A percentile compares a stretch with the other conserved stretches of the same genome.
Conservation (phyloP, 2,113 vertebrate species). For the Neotoma lepida region DNA sequence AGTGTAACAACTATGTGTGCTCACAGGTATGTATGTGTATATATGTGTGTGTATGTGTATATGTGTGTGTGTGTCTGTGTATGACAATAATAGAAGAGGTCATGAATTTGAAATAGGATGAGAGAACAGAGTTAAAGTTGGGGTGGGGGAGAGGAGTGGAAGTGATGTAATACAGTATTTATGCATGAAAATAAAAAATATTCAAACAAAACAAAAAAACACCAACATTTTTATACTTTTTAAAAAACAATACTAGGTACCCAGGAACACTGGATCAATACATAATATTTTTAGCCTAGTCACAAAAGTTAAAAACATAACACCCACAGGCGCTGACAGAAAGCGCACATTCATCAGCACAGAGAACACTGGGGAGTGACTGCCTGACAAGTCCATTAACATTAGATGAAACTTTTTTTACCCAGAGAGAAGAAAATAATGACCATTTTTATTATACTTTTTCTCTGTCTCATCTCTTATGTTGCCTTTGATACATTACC, state of each 20-base stretch:
- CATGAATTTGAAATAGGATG: neutral
- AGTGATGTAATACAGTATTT: neutral
- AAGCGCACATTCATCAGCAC: neutral
- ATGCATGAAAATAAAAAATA: neutral
- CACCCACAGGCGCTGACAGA: neutral
- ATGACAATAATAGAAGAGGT: neutral
- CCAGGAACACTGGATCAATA: neutral
- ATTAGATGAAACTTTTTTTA: neutral
- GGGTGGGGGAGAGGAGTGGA: neutral
- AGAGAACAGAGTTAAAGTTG: neutral
- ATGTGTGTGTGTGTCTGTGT: neutral
- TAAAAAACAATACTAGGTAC: neutral
- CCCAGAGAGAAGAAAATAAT: neutral
- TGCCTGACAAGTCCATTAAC: neutral
- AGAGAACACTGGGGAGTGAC: neutral
- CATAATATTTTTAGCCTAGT: slow-evolving; percentile 27
- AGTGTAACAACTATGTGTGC: neutral
- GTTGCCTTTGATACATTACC: neutral
- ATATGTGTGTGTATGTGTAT: too few relatives aligned
- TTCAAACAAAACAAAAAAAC: neutral
- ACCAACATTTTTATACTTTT: neutral
- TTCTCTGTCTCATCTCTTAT: neutral
- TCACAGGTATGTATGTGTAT: neutral
- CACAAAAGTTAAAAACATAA: neutral
- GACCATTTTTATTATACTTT: neutral